Evolutionary conservation across 2,797 vertebrate genomes (phyloP).

Genomic region (Sebastes cheni): DNA sequence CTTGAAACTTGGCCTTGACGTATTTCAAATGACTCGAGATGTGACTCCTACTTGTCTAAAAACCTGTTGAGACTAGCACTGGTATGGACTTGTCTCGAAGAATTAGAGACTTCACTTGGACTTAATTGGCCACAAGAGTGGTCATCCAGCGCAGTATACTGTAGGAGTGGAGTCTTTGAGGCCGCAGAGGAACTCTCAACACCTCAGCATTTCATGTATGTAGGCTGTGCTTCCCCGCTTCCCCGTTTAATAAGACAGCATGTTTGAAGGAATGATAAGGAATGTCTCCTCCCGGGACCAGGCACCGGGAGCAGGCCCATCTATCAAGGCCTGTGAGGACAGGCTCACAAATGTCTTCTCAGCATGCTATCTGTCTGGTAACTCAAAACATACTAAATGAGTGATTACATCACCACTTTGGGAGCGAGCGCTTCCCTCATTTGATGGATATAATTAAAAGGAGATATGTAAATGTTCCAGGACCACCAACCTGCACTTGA

Average conservation of each 20-base stretch:
- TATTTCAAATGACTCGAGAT: neutral
- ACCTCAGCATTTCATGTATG: neutral
- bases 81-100: neutral
- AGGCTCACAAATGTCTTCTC: constrained; percentile 50
- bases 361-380: constrained; percentile 37
- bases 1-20: neutral
- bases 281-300: neutral
- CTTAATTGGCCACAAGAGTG: neutral
- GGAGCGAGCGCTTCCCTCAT: constrained; percentile 1
- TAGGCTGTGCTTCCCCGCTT: neutral
- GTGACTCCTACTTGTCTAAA: neutral
- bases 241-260: neutral
- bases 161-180: too few species aligned
- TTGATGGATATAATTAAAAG: constrained; percentile 47
- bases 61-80: neutral
- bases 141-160: neutral
- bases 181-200: neutral
- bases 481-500: constrained; percentile 56
- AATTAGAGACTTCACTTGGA: neutral
- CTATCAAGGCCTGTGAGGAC: constrained; percentile 33
- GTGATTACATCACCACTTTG: constrained; percentile 40
- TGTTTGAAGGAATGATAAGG: constrained; percentile 13
- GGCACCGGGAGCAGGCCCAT: neutral
- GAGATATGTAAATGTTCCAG: constrained; percentile 43
- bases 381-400: constrained; percentile 31